A percentile compares a stretch with the other conserved stretches of the same genome.
phyloP scores from a whole-genome alignment of 1,140 invertebrate species.

The Ditylenchus dipsaci region DNA sequence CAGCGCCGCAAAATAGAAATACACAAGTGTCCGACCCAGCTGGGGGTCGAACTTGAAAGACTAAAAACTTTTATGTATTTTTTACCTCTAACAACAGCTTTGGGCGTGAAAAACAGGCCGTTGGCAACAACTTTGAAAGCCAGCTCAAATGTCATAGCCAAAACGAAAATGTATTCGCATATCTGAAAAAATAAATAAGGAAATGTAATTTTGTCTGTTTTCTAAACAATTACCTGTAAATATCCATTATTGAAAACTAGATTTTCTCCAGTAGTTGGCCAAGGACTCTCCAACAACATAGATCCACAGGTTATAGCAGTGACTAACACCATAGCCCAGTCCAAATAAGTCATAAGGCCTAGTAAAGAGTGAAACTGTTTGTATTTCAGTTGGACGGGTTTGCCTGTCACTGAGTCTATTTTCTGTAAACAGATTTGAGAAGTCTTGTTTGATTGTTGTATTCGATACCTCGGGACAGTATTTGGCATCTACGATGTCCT shows the following conservation, averaged over 20 bases:
- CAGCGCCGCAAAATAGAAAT: too few species aligned
- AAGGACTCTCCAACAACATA: constrained; percentile 92
- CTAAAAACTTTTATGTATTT: too few species aligned
- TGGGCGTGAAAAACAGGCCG: constrained; percentile 96
- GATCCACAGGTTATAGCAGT: constrained; percentile 93
- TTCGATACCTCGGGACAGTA: constrained; percentile 73
- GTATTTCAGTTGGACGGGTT: constrained; percentile 80
- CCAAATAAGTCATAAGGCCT: constrained; percentile 92
- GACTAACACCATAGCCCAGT: constrained; percentile 98
- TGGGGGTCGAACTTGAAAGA: too few species aligned
- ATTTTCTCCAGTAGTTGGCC: constrained; percentile 55
- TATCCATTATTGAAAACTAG: constrained; percentile 54
- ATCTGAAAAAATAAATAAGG: constrained; percentile 58
- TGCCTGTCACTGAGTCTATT: constrained; percentile 90
- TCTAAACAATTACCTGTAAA: constrained; percentile 28
- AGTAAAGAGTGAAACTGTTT: constrained; percentile 60
- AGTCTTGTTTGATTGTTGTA: background rate
- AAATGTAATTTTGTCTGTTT: background rate
- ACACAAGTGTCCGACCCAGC: too few species aligned
- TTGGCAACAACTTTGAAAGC: constrained; percentile 93
- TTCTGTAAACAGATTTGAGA: constrained; percentile 56
- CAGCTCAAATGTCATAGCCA: constrained; percentile 95
- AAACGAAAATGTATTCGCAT: constrained; percentile 93
- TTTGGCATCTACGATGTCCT: constrained; percentile 86
- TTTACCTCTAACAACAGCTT: constrained; percentile 80